phyloP scores from a whole-genome alignment of 2,797 vertebrate genomes.

The Distichodus sexfasciatus region DNA sequence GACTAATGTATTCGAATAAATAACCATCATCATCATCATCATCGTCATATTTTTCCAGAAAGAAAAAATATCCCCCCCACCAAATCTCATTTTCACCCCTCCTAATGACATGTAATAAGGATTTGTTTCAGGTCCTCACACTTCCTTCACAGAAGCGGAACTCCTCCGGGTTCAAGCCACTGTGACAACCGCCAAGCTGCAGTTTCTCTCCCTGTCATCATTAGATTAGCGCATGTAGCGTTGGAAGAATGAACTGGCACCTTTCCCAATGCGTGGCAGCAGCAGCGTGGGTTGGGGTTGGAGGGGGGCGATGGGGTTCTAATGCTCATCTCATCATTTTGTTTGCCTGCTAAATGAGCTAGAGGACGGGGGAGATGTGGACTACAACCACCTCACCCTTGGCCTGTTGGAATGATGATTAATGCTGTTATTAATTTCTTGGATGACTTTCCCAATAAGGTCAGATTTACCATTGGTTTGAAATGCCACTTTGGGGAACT shows the following conservation, averaged over 20 bases:
- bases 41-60: too few species aligned
- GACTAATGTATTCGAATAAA: too few species aligned
- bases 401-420: background rate
- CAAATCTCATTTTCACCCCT: conserved; percentile 60
- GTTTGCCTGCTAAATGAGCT: conserved; percentile 49
- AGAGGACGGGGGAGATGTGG: background rate
- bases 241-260: conserved; percentile 64
- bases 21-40: too few species aligned
- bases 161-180: conserved; percentile 43
- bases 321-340: conserved; percentile 47
- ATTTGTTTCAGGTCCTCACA: conserved; percentile 61
- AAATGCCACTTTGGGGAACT: background rate
- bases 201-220: conserved; percentile 70
- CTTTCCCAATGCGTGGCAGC: conserved; percentile 61
- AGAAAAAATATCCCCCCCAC: conserved; percentile 48
- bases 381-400: conserved; percentile 21
- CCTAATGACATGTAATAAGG: conserved; percentile 65
- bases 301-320: too few species aligned
- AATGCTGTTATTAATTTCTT: background rate
- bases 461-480: background rate
- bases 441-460: background rate
- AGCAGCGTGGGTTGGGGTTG: too few species aligned
- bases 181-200: conserved; percentile 55
- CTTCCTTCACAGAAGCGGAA: conserved; percentile 47
- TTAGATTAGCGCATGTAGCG: conserved; percentile 73